Base-by-base conservation (phyloP, 2,888 invertebrate genomes). In the Ellobium chinense region DNA sequence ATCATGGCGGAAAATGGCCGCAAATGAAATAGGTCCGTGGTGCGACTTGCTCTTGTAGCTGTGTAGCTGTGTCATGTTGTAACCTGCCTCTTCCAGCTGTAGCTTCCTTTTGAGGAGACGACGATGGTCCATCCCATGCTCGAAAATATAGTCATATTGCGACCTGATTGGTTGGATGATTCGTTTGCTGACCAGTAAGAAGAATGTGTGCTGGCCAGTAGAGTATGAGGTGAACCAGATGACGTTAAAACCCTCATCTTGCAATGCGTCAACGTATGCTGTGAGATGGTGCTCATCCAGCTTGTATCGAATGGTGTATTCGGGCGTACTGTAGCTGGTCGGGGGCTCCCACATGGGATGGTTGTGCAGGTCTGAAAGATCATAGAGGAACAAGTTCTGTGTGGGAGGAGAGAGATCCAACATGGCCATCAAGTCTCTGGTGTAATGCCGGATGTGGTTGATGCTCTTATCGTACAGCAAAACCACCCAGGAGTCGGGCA, bases 21-120 rank as follows among this genome's bases (percentile, higher is more conserved):
- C 60, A 82, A 89, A 91, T 14, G 84, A 81, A 39, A 86, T 80
- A 5, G 83, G 39, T 12, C 84, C 82, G 36, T 70, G 60, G 72
- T 91, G 91, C 0, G 91, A 89, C 73, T 85, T 81, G 77, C 90
- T 90, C 46, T 85, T 85, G 82, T 83, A 83, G 81, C 89, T 90
- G 82, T 91, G 91, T 62, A 91, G 86, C 78, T 88, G 86, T 7
- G 88, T 89, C 82, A 91, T 86, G 82, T 90, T 89, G 85, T 89
- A 90, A 37, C 88, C 89, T 9, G 80, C 72, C 36, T 85, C 84
- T 69, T 89, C 87, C 31, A 87, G 84, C 31, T 85, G 82, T 0
- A 89, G 82, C 82, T 90, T 89, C 18, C 81, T 81, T 29, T 85
- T 82, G 9, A 87, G 83, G 5, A 91, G 83, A 54, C 86, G 85